Conservation (phyloP, 2,797 vertebrate species). For the Parambassis ranga region DNA sequence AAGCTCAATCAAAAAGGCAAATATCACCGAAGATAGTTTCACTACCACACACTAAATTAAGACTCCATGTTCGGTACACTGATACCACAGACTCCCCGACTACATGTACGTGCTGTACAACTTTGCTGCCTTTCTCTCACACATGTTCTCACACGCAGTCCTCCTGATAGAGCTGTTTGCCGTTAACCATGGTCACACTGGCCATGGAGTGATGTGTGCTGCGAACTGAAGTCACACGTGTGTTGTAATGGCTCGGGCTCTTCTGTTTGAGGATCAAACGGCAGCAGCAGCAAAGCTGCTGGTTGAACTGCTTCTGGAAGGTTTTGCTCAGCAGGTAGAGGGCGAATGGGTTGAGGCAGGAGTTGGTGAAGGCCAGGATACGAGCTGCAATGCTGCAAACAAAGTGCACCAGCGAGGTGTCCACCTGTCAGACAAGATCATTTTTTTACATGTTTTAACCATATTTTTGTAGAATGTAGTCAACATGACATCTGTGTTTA, state of each 20-base stretch:
- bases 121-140: too few species aligned
- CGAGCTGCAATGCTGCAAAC: constrained; percentile 88
- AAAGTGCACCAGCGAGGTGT: constrained; percentile 91
- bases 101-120: background rate
- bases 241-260: constrained; percentile 75
- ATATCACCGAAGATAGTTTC: too few species aligned
- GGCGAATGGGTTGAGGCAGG: constrained; percentile 94
- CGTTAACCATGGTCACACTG: constrained; percentile 87
- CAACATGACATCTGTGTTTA: constrained; percentile 75
- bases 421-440: constrained; percentile 77
- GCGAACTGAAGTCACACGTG: constrained; percentile 87
- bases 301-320: constrained; percentile 95
- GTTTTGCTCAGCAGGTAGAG: constrained; percentile 94
- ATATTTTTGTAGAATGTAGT: too few species aligned
- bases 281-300: constrained; percentile 90
- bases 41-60: too few species aligned
- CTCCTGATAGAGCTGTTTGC: constrained; percentile 81
- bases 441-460: too few species aligned
- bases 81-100: too few species aligned
- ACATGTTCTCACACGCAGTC: constrained; percentile 72
- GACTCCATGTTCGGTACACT: too few species aligned
- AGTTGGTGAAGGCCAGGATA: constrained; percentile 94
- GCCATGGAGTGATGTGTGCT: constrained; percentile 88
- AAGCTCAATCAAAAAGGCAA: too few species aligned
- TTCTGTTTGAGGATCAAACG: constrained; percentile 59